Percentiles rank a stretch among this genome's conserved stretches.
Evolutionary conservation across 2,113 vertebrate species (phyloP).

Genomic region (Boleophthalmus pectinirostris): DNA sequence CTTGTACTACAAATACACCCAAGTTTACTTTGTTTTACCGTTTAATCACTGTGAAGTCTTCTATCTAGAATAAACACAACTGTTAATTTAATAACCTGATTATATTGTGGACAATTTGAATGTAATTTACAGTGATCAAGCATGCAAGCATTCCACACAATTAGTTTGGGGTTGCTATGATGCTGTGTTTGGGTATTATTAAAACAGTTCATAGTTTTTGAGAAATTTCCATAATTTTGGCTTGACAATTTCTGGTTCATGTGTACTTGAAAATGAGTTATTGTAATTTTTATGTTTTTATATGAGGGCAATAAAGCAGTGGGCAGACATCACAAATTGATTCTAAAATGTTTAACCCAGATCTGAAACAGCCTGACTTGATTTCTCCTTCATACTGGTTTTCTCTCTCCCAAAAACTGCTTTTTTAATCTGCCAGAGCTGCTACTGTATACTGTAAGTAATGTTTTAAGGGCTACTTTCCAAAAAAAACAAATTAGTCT

Average conservation of each 20-base stretch:
- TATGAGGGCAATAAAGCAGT: slow-evolving; percentile 16
- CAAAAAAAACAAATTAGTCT: too few relatives aligned
- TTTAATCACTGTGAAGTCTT: slow-evolving; percentile 29
- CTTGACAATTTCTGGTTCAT: slow-evolving; percentile 19
- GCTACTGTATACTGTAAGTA: too few relatives aligned
- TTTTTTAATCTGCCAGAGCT: too few relatives aligned
- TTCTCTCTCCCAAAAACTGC: too few relatives aligned
- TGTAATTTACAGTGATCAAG: slow-evolving; percentile 45
- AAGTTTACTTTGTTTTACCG: slow-evolving; percentile 1
- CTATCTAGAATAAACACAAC: slow-evolving; percentile 42
- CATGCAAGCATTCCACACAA: slow-evolving; percentile 40
- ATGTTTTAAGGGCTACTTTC: too few relatives aligned
- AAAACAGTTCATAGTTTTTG: slow-evolving; percentile 9
- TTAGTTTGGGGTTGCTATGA: slow-evolving; percentile 49
- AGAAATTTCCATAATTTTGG: slow-evolving; percentile 38
- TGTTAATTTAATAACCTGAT: slow-evolving; percentile 40
- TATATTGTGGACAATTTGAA: slow-evolving; percentile 40
- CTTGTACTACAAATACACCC: neutral
- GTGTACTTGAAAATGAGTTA: slow-evolving; percentile 10
- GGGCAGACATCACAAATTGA: slow-evolving; percentile 11
- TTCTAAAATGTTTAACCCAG: slow-evolving; percentile 50
- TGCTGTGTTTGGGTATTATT: slow-evolving; percentile 49
- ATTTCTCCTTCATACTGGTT: slow-evolving; percentile 22
- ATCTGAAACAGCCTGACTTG: slow-evolving; percentile 28
- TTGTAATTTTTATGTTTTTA: slow-evolving; percentile 26